Base-by-base conservation (phyloP, 1,140 invertebrate genomes). In the Ostrea edulis region DNA sequence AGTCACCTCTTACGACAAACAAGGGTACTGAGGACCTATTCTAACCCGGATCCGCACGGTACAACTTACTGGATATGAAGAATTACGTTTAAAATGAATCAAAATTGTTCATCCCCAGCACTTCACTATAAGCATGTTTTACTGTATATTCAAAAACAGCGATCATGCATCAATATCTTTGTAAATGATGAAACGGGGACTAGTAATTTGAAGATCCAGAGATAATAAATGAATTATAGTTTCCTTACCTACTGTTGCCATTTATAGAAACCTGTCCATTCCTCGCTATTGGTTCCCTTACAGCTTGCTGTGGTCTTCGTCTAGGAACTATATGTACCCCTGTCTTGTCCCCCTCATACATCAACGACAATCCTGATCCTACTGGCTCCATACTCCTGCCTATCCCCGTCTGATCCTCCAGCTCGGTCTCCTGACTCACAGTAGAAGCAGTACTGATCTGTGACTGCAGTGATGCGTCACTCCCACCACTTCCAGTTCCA, bases 401-500 rank as follows among this genome's bases (percentile, higher is more conserved):
- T 14, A 14, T 14, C 17, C 25, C 68, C 8, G 14, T 44, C 7
- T 71, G 68, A 14, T 8, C 22, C 2, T 29, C 29, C 12, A 25
- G 2, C 29, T 71, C 68, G 11, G 25, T 35, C 2, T 71, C 68
- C 25, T 71, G 68, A 29, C 68, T 71, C 1, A 12, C 14, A 25
- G 51, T 58, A 0, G 82, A 84, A 11, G 17, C 44, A 17, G 35
- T 68, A 14, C 82, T 68, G 0, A 20, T 8, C 52, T 77, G 83
- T 12, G 82, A 88, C 44, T 87, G 87, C n/a, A 84, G 62, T 1
- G 82, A 83, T 14, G 29, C 54, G 7, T 90, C 62, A 88, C 85
- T 86, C 4, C 65, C 68, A n/a, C 86, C 89, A 8, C 86, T 90
- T 1, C 55, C 58, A 0, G 89, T 90, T 1, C 55, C 58, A 84